Evolutionary conservation across 2,888 invertebrate genomes (phyloP).

Genomic region (Boloria selene): DNA sequence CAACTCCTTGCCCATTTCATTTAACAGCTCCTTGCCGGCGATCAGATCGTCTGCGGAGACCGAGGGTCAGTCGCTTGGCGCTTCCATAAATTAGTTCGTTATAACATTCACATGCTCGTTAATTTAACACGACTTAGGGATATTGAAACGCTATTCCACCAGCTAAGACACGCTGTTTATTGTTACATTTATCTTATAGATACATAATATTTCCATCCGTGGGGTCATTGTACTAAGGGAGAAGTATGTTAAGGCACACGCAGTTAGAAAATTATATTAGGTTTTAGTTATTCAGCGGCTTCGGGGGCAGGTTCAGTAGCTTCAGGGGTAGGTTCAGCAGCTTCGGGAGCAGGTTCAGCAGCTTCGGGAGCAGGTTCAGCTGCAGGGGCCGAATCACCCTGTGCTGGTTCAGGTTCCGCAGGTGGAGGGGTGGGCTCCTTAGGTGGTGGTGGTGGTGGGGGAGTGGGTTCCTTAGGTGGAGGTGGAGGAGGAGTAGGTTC

Average conservation of each 20-base stretch:
- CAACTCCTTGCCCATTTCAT: slow-evolving; percentile 95
- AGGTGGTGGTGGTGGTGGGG: slow-evolving; percentile 45
- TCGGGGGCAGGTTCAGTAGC: slow-evolving; percentile 41
- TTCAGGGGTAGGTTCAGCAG: too few relatives aligned
- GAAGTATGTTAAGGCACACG: not conserved
- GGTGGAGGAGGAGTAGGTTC: slow-evolving; percentile 48
- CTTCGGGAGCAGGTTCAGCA: too few relatives aligned
- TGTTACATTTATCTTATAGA: slow-evolving; percentile 45
- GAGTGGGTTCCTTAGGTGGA: slow-evolving; percentile 50
- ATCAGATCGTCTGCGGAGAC: slow-evolving; percentile 89
- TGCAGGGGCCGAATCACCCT: slow-evolving; percentile 46
- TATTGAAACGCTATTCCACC: slow-evolving; percentile 70
- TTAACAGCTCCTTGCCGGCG: slow-evolving; percentile 94
- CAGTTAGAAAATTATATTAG: not conserved
- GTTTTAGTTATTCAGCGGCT: slow-evolving; percentile 33
- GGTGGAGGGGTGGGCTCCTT: slow-evolving; percentile 45
- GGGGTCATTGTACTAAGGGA: slow-evolving; percentile 6
- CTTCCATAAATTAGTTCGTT: slow-evolving; percentile 38
- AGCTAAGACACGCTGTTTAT: slow-evolving; percentile 70
- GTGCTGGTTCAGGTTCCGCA: slow-evolving; percentile 44
- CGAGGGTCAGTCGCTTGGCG: slow-evolving; percentile 53
- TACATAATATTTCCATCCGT: slow-evolving; percentile 12
- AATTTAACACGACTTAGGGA: slow-evolving; percentile 23
- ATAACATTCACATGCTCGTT: slow-evolving; percentile 55
- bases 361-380: slow-evolving; percentile 31